Conservation (phyloP, 2,113 vertebrate species). For the Guaruba guarouba region DNA sequence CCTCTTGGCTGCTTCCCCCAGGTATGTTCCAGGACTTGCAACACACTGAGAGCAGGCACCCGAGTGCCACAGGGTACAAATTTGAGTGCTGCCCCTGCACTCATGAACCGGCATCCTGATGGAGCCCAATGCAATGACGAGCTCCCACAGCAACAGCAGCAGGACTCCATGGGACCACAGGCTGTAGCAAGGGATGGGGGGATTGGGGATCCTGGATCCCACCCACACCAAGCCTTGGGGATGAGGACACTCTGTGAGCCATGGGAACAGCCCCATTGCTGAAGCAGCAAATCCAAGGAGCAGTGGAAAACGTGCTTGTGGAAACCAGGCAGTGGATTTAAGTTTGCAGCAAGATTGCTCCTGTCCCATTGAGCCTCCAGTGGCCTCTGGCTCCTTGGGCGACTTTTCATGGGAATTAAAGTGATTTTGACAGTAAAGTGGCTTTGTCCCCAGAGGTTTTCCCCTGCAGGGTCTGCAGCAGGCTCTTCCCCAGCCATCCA, state of each 20-base stretch:
- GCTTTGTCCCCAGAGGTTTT: neutral
- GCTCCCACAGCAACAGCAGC: neutral
- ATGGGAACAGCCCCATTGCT: accelerated
- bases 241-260: neutral
- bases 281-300: neutral
- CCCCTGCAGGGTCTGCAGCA: neutral
- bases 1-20: slow-evolving; percentile 56
- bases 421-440: neutral
- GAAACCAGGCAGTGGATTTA: neutral
- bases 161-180: neutral
- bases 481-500: neutral
- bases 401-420: neutral
- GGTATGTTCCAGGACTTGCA: neutral
- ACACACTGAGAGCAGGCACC: neutral
- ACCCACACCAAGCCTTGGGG: neutral
- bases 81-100: neutral
- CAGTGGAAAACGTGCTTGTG: accelerated
- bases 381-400: neutral
- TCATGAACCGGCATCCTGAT: neutral
- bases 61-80: neutral
- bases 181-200: neutral
- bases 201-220: neutral
- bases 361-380: neutral
- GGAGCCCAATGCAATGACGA: accelerated
- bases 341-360: neutral